Conservation (phyloP, 1,140 invertebrate genomes). For the Anoplolepis gracilipes region DNA sequence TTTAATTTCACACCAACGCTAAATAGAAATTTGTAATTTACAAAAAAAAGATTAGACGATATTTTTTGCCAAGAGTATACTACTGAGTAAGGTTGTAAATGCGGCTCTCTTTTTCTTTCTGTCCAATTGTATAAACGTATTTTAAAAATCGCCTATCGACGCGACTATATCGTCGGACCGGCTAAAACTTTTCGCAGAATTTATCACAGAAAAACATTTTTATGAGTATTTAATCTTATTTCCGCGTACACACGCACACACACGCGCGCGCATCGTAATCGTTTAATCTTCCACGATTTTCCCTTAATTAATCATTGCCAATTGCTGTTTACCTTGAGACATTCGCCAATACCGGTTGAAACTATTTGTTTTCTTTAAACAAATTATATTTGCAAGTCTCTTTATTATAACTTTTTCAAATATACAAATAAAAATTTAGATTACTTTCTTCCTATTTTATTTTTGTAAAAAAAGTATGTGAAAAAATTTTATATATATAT, state of each 20-base stretch:
- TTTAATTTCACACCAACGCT: not conserved
- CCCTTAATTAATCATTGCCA: not conserved
- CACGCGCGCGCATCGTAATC: constrained; percentile 17
- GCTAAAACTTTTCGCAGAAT: constrained; percentile 70
- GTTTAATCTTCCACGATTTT: constrained; percentile 6
- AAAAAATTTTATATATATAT: not conserved
- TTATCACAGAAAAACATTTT: constrained; percentile 85
- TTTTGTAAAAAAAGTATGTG: not conserved
- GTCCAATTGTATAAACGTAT: constrained; percentile 13
- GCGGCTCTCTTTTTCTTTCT: not conserved
- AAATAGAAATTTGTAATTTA: not conserved
- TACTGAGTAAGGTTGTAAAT: not conserved
- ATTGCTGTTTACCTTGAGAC: not conserved
- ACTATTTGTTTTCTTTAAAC: not conserved
- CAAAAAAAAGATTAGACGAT: not conserved
- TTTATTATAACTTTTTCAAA: not conserved
- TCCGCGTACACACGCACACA: constrained; percentile 23
- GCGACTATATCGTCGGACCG: constrained; percentile 55
- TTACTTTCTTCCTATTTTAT: not conserved
- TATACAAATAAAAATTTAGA: not conserved
- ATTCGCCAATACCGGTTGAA: constrained; percentile 45
- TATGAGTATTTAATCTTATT: constrained; percentile 78
- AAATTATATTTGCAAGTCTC: not conserved
- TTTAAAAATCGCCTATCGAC: constrained; percentile 61
- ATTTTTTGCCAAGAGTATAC: too few species aligned